Evolutionary conservation across 2,113 vertebrate genomes (phyloP).

Genomic region (Cryptotis parvus): DNA sequence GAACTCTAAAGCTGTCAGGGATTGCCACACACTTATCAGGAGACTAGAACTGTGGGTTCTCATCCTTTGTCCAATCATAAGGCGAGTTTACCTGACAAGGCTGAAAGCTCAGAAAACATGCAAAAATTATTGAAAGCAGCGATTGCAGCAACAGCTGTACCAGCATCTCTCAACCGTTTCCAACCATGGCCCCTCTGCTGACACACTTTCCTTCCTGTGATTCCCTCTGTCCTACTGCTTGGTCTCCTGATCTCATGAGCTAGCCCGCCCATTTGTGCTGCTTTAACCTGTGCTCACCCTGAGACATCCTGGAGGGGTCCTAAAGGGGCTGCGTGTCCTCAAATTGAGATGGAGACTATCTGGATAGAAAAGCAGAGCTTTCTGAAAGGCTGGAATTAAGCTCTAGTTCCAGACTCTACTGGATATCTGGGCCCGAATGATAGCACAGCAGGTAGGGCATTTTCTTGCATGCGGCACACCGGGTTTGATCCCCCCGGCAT

Average conservation of each 20-base stretch:
- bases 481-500: too few species aligned
- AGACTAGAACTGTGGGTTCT: constrained; percentile 18
- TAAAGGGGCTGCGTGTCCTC: neutral
- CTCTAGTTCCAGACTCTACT: constrained; percentile 35
- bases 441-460: too few species aligned
- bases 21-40: neutral
- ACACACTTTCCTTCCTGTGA: too few species aligned
- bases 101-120: neutral
- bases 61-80: too few species aligned
- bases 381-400: constrained; percentile 41
- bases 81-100: neutral
- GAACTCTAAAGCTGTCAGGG: neutral
- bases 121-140: neutral
- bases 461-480: too few species aligned
- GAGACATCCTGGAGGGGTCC: too few species aligned
- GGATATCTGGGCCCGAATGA: too few species aligned
- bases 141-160: neutral
- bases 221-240: too few species aligned
- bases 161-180: neutral
- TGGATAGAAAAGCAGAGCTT: constrained; percentile 11
- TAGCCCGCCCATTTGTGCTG: too few species aligned
- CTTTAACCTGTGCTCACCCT: too few species aligned
- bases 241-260: too few species aligned
- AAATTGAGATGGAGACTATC: neutral
- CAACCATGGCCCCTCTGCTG: too few species aligned